Evolutionary conservation across 1,140 invertebrate genomes (phyloP), one percentile per base, ranked within the genome.

Genomic region (Halictus rubicundus): DNA sequence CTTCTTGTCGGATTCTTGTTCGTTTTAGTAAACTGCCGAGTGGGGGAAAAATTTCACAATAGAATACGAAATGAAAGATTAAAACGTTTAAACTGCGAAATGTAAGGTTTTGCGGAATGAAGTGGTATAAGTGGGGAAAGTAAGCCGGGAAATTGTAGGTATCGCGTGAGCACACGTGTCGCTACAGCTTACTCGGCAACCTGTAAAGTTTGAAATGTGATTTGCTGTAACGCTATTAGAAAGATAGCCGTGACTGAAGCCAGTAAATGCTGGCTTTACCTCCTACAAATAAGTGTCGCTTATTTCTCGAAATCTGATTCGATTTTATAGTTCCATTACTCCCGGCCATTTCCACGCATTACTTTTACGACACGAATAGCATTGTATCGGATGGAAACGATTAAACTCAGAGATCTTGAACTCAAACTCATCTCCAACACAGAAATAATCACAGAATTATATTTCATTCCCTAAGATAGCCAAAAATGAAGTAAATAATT

Each of bases 131-230:
- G n/a, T 52, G 39, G 12, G 25, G 23, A n/a, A 46, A 66, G 39
- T 66, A 66, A 19, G 39, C 25, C 16, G 39, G 42, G 37, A 42
- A 19, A 57, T 57, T 57, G 37, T n/a, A 27, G 57, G 69, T 72
- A 63, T 72, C 59, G 70, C 42, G 59, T 63, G 54, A 52, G 42
- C 25, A 37, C 42, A 52, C 39, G 49, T 23, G 32, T 65, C 32
- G 46, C 61, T 65, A 39, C 72, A 54, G 64, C n/a, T 65, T 74
- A 74, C 64, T 74, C 61, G 61, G 72, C 61, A 65, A 65, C 61
- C 61, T 74, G 23, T 12, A 39, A 65, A 74, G 61, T 74, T 65
- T 39, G n/a, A 63, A 74, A 74, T 65, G 32, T 32, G 46, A 74
- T 74, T 74, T 74, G 54, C 46, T 23, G 61, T 49, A 65, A 64